Percentiles rank a stretch among this genome's conserved stretches.
phyloP scores from a whole-genome alignment of 2,797 vertebrate genomes.

The Pseudochirops cupreus region DNA sequence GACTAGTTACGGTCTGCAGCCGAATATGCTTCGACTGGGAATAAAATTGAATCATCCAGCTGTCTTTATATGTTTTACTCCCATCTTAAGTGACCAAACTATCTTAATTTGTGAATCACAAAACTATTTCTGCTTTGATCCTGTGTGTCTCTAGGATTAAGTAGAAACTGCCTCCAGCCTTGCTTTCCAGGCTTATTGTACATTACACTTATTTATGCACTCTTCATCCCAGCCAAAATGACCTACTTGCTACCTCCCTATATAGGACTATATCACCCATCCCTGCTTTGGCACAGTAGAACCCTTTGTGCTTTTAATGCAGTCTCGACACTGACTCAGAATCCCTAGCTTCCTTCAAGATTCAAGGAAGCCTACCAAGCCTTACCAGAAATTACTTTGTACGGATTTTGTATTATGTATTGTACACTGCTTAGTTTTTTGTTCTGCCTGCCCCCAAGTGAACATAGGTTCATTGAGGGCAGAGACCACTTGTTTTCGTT shows the following conservation, averaged over 20 bases:
- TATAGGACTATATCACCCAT: not conserved
- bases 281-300: not conserved
- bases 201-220: not conserved
- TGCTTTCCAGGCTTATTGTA: not conserved
- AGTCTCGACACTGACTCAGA: not conserved
- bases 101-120: not conserved
- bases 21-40: not conserved
- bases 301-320: not conserved
- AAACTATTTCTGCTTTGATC: conserved; percentile 17
- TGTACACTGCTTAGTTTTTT: not conserved
- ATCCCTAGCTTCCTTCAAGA: not conserved
- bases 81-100: conserved; percentile 41
- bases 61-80: not conserved
- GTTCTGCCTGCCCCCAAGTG: not conserved
- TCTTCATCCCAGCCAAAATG: not conserved
- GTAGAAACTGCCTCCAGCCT: not conserved
- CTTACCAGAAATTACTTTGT: not conserved
- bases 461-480: not conserved
- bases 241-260: not conserved
- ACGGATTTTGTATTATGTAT: not conserved
- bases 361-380: not conserved
- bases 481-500: not conserved
- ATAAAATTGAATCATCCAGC: not conserved
- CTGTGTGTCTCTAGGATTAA: conserved; percentile 40
- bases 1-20: conserved; percentile 3